phyloP scores from a whole-genome alignment of 2,113 vertebrate species.

The Apus apus region DNA sequence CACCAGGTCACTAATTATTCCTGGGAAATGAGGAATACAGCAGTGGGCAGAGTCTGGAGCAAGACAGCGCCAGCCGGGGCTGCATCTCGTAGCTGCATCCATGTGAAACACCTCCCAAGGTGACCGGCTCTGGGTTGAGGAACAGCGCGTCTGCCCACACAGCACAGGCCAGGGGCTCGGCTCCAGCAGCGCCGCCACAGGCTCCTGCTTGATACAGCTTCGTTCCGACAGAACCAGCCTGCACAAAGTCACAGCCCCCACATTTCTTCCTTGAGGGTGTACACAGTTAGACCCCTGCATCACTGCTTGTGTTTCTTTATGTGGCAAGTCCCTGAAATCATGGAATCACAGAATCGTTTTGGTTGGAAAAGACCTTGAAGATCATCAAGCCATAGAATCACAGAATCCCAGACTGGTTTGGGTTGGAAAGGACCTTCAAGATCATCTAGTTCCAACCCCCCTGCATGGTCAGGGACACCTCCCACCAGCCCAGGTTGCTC shows the following conservation, averaged over 20 bases:
- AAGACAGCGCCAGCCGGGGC: neutral
- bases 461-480: too few species aligned
- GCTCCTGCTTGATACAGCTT: neutral
- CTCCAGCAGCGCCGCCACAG: accelerated
- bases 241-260: neutral
- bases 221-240: neutral
- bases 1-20: neutral
- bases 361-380: too few species aligned
- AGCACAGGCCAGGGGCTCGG: neutral
- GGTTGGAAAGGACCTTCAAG: too few species aligned
- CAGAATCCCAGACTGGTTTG: too few species aligned
- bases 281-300: neutral
- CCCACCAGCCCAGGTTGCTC: too few species aligned
- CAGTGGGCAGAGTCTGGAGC: neutral
- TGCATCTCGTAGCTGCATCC: neutral
- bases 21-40: neutral
- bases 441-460: too few species aligned
- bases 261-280: neutral
- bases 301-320: accelerated
- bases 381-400: too few species aligned
- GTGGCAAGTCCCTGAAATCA: neutral
- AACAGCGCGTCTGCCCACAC: neutral
- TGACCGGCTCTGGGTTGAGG: neutral
- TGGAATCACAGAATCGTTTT: too few species aligned
- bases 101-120: neutral